phyloP scores from a whole-genome alignment of 2,113 vertebrate genomes.

The Seriola aureovittata region DNA sequence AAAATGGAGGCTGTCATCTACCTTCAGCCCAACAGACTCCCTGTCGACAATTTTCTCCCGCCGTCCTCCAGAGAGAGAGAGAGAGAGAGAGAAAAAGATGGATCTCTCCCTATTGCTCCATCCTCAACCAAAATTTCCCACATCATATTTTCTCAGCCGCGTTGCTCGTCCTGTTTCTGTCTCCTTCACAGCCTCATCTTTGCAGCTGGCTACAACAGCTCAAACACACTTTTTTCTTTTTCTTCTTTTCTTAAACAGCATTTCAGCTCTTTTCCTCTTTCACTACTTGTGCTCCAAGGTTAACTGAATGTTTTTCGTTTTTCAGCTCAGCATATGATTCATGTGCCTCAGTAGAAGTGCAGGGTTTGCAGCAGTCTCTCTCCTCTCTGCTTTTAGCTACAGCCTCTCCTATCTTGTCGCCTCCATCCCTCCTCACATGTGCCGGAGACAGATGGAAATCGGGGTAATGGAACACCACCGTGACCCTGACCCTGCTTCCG shows the following conservation, averaged over 20 bases:
- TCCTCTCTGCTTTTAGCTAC: background rate
- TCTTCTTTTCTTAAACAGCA: background rate
- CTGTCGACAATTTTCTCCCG: conserved; percentile 48
- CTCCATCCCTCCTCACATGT: conserved; percentile 17
- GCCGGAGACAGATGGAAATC: conserved; percentile 55
- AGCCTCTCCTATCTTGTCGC: conserved; percentile 11
- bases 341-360: conserved; percentile 1
- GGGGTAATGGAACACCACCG: conserved; percentile 47
- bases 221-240: background rate
- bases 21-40: conserved; percentile 59
- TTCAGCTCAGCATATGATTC: conserved; percentile 45
- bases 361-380: conserved; percentile 6
- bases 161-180: background rate
- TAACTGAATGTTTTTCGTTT: conserved; percentile 40
- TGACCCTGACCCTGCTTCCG: conserved; percentile 55
- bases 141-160: conserved; percentile 44
- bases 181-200: conserved; percentile 8
- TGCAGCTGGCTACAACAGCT: conserved; percentile 1
- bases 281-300: conserved; percentile 37
- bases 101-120: conserved; percentile 41
- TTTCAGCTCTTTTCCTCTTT: conserved; percentile 33
- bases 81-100: conserved; percentile 24
- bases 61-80: conserved; percentile 42
- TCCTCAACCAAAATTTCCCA: conserved; percentile 35
- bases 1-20: conserved; percentile 73